phyloP scores from a whole-genome alignment of 2,888 invertebrate genomes.

The Malthinus seriepunctatus region DNA sequence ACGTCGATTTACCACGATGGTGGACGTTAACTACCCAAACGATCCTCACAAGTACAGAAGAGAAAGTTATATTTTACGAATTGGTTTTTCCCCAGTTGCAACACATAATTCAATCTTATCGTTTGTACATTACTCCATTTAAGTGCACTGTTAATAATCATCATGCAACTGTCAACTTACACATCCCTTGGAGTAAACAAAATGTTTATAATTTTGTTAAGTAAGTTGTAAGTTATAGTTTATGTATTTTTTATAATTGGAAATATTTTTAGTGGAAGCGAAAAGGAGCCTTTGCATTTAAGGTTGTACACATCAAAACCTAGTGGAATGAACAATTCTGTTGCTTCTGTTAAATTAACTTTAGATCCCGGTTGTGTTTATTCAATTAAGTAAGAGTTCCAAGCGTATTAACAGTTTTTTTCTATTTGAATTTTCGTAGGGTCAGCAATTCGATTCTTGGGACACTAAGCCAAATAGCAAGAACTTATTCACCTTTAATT shows the following conservation, averaged over 20 bases:
- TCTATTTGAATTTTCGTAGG: constrained; percentile 52
- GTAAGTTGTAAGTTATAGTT: constrained; percentile 52
- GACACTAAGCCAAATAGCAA: constrained; percentile 65
- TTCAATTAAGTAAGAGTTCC: constrained; percentile 60
- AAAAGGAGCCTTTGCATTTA: constrained; percentile 60
- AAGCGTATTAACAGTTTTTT: too few species aligned
- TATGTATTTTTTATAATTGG: not conserved
- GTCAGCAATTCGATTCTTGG: constrained; percentile 62
- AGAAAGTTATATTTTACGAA: constrained; percentile 64
- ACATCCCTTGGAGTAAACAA: constrained; percentile 69
- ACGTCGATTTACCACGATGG: constrained; percentile 44
- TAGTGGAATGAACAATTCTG: constrained; percentile 50
- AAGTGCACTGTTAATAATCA: constrained; percentile 52
- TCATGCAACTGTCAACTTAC: constrained; percentile 64
- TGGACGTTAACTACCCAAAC: constrained; percentile 46
- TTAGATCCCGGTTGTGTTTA: constrained; percentile 76
- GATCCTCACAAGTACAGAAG: constrained; percentile 60
- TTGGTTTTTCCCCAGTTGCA: constrained; percentile 62
- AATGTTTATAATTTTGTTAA: constrained; percentile 64
- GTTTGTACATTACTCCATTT: constrained; percentile 62
- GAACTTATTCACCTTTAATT: constrained; percentile 67
- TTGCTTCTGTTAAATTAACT: constrained; percentile 62
- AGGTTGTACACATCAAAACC: constrained; percentile 62
- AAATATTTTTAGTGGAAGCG: constrained; percentile 49
- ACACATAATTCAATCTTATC: constrained; percentile 63